Percentiles rank a stretch among this genome's conserved stretches.
Conservation (phyloP, 1,140 invertebrate species). For the Zaprionus vittiger region DNA sequence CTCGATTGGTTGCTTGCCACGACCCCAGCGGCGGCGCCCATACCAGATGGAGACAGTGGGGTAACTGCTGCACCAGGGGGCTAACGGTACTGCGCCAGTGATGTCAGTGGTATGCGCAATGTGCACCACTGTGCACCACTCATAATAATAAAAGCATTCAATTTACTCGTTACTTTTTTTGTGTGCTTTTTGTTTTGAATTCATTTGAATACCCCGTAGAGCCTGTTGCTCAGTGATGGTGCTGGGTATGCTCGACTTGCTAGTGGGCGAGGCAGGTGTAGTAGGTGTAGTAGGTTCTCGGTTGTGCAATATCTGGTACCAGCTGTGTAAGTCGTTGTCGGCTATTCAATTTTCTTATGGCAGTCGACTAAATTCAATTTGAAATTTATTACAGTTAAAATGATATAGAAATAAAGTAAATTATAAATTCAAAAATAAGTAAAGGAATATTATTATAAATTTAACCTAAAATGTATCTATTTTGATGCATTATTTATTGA, state of each 20-base stretch:
- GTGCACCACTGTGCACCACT: conserved; percentile 31
- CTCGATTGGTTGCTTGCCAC: conserved; percentile 22
- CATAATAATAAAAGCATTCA: conserved; percentile 23
- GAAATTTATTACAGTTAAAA: too few relatives aligned
- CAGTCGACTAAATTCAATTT: too few relatives aligned
- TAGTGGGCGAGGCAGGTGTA: too few relatives aligned
- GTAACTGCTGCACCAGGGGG: background rate
- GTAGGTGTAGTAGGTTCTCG: background rate
- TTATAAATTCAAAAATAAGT: too few relatives aligned
- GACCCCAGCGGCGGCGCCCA: conserved; percentile 12
- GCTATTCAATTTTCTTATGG: too few relatives aligned
- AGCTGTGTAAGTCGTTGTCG: too few relatives aligned
- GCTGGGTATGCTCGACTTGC: background rate
- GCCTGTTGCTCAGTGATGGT: background rate
- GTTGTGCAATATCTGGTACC: background rate
- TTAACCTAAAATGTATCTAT: too few relatives aligned
- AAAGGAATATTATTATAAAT: too few relatives aligned
- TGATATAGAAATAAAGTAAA: too few relatives aligned
- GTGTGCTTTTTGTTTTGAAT: conserved; percentile 8
- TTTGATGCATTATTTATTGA: too few relatives aligned
- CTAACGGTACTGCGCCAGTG: conserved; percentile 25
- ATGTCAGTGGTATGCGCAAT: conserved; percentile 2
- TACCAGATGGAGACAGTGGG: conserved; percentile 24
- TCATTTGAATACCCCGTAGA: conserved; percentile 19
- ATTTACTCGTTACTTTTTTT: conserved; percentile 24